Percentiles rank a stretch among this genome's conserved stretches.
These are phyloP conservation scores for Rostratula benghalensis DNA, from an alignment of 2,113 vertebrate genomes.

Conservation along the genomic window DNA sequence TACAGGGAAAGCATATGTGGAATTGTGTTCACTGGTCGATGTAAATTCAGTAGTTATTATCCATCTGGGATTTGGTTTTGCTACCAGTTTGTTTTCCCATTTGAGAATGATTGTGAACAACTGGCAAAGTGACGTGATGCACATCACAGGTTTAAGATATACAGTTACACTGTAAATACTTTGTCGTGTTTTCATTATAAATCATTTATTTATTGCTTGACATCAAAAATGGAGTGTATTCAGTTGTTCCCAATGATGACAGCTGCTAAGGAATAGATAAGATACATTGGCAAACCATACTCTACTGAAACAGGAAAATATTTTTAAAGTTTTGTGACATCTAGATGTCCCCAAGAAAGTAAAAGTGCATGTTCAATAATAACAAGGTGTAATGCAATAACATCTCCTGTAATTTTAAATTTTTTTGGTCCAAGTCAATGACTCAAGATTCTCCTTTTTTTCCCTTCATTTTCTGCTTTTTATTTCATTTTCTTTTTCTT, in stretches of 20 bases:
- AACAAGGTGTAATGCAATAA: not conserved
- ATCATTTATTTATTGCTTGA: slow-evolving; percentile 6
- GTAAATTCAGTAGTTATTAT: not conserved
- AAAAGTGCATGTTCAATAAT: not conserved
- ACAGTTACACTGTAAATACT: not conserved
- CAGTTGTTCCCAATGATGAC: not conserved
- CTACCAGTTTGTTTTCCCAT: not conserved
- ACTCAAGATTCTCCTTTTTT: rapidly evolving
- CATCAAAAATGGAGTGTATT: not conserved
- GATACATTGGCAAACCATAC: not conserved
- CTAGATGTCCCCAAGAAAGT: not conserved
- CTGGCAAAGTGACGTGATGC: not conserved
- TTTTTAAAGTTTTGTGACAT: not conserved
- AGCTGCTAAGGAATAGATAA: not conserved
- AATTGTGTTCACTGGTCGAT: not conserved
- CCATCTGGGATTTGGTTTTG: not conserved
- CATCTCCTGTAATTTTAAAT: not conserved
- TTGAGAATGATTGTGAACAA: not conserved
- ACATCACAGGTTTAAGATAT: not conserved
- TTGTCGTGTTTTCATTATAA: not conserved
- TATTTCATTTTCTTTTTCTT: not conserved
- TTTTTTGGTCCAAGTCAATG: not conserved
- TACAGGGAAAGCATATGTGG: not conserved
- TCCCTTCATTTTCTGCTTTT: rapidly evolving
- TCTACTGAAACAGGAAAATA: not conserved